Conservation (phyloP, 1,140 invertebrate genomes). For the Ptiloglossa arizonensis region DNA sequence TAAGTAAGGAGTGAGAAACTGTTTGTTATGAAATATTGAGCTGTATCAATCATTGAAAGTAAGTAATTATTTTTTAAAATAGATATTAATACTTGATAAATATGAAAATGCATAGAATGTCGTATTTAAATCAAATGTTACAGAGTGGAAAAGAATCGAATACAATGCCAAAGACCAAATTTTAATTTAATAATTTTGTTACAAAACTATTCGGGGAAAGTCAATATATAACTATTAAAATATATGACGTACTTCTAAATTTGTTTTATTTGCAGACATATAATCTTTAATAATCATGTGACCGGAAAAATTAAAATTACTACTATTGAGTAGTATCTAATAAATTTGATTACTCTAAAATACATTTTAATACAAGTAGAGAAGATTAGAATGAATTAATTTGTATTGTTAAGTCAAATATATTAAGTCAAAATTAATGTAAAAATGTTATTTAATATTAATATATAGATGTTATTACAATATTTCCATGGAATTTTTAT, state of each 20-base stretch:
- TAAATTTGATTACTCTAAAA: not conserved
- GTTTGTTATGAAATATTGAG: not conserved
- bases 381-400: not conserved
- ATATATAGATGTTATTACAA: not conserved
- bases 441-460: not conserved
- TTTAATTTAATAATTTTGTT: not conserved
- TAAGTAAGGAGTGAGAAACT: not conserved
- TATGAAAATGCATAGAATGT: too few relatives aligned
- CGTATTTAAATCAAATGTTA: not conserved
- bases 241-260: not conserved
- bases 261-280: conserved; percentile 10
- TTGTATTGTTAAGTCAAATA: not conserved
- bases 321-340: not conserved
- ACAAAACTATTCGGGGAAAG: not conserved
- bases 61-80: not conserved
- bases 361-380: not conserved
- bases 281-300: conserved; percentile 1
- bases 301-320: not conserved
- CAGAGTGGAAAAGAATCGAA: not conserved
- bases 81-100: not conserved
- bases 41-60: not conserved
- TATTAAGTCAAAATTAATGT: not conserved
- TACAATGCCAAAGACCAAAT: not conserved
- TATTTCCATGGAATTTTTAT: not conserved
- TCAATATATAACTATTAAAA: conserved; percentile 7